Base-by-base conservation (phyloP, 2,888 invertebrate genomes). In the Acronicta alni region DNA sequence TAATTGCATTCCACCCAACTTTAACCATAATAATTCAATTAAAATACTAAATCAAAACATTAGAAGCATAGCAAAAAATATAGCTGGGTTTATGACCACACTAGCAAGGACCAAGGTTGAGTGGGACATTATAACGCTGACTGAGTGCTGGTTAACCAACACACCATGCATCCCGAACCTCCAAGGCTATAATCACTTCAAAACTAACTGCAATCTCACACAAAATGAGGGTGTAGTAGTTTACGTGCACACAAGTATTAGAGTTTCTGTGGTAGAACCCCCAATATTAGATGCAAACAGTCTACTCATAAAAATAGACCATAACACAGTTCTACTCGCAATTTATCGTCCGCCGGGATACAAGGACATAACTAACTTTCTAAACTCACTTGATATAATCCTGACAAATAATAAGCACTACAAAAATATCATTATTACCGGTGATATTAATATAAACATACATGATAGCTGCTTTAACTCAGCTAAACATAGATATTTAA, bases 141-240 rank as follows among this genome's bases (percentile, higher is more conserved):
- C 58, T 5, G 58, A 58, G 14, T 58, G 58, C 23, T 58, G 58
- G 58, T 41, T 58, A 1, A 47, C 26, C 8, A 53, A 41, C 15
- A 18, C 42, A 4, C 32, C 47, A 8, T 23, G 20, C n/a, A 38
- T 58, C 5, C 53, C 52, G 0, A 17, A 18, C 14, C n/a, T 20
- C 0, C 15, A 18, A 15, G 42, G 30, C 2, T 58, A 58, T 14
- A 38, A 51, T 18, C 18, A 3, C 12, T 58, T 30, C 30, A 47
- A n/a, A 8, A 48, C 58, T 0, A 15, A 3, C 1, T 44, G 32
- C 14, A 59, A 59, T n/a, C n/a, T 20, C 0, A 54, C 59, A 15
- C 59, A 59, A 32, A 59, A 59, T 23, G 59, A 59, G 12, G 59
- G 59, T 14, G 53, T 54, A 3, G 53, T 54, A 3, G 53, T 48